phyloP scores from a whole-genome alignment of 2,888 invertebrate genomes.

The Dasysyrphus tricinctus region DNA sequence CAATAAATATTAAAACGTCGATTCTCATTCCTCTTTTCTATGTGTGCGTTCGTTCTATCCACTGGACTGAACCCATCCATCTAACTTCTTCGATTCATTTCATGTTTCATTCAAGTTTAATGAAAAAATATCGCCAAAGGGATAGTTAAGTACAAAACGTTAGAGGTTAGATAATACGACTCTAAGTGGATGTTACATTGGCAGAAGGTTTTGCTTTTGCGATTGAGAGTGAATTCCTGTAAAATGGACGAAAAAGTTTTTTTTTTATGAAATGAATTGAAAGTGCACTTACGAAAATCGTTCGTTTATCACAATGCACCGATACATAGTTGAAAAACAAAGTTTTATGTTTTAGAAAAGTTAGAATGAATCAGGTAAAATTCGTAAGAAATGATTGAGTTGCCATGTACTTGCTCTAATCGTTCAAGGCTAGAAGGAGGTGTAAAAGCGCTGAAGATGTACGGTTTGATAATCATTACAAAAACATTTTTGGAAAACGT shows the following conservation, averaged over 20 bases:
- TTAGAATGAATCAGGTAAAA: no score
- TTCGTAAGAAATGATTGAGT: no score
- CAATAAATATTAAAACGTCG: constrained; percentile 70
- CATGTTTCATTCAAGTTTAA: constrained; percentile 75
- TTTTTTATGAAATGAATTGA: background rate
- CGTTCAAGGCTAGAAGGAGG: no score
- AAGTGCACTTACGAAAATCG: constrained; percentile 35
- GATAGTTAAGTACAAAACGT: constrained; percentile 61
- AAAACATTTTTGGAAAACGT: no score
- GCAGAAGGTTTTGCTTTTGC: constrained; percentile 13
- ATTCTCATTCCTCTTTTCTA: constrained; percentile 33
- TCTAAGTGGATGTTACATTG: constrained; percentile 56
- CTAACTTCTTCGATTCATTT: constrained; percentile 72
- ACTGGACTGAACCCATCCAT: constrained; percentile 40
- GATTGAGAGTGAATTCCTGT: background rate
- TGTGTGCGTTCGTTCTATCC: background rate
- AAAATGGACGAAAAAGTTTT: constrained; percentile 18
- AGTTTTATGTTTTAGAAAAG: no score
- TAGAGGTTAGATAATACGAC: constrained; percentile 52
- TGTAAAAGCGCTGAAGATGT: no score
- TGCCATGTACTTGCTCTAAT: no score
- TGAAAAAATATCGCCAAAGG: constrained; percentile 73
- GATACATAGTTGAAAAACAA: background rate
- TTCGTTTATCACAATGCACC: background rate
- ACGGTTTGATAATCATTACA: no score